Evolutionary conservation across 2,888 invertebrate species (phyloP).

Genomic region (Strigamia crassipes): DNA sequence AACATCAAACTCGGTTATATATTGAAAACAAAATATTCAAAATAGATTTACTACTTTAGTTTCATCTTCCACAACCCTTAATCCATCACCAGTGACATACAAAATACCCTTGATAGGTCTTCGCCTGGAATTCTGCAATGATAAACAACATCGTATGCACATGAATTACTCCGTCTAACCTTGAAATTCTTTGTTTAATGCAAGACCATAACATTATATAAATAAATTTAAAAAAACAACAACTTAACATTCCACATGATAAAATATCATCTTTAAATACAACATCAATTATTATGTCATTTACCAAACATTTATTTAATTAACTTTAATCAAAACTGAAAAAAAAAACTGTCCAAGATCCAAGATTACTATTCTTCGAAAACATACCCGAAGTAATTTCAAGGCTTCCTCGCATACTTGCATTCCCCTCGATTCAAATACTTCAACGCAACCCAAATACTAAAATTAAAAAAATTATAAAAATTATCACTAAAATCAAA

Average conservation of each 20-base stretch:
- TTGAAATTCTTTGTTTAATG: background rate
- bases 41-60: constrained; percentile 70
- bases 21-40: background rate
- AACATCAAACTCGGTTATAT: background rate
- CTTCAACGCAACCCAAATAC: constrained; percentile 98
- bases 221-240: background rate
- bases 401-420: constrained; percentile 99
- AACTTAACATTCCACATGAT: background rate
- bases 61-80: constrained; percentile 97
- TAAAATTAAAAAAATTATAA: constrained; percentile 58
- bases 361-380: background rate
- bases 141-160: background rate
- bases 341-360: background rate
- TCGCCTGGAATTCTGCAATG: constrained; percentile 77
- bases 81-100: constrained; percentile 91
- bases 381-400: constrained; percentile 88
- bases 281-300: constrained; percentile 7
- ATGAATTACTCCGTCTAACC: background rate
- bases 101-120: constrained; percentile 86
- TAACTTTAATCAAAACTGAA: background rate
- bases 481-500: constrained; percentile 42
- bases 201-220: background rate
- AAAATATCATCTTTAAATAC: background rate
- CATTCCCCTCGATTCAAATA: constrained; percentile 99
- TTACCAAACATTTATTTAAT: background rate